These are phyloP conservation scores for Vombatus ursinus DNA, from an alignment of 2,113 vertebrate species.

Conservation along the genomic window DNA sequence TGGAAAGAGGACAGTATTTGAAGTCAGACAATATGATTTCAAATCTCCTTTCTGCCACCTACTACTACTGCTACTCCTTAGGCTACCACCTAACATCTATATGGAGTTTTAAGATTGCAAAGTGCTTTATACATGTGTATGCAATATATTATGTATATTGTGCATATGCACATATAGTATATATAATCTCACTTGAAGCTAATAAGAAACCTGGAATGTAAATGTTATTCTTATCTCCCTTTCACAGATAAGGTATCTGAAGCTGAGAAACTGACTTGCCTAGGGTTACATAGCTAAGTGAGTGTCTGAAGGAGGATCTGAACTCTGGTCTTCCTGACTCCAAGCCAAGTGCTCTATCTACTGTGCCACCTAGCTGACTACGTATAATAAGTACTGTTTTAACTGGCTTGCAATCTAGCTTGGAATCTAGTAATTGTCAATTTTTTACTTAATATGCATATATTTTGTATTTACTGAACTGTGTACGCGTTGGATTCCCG, in stretches of 20 bases:
- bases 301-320: too few species aligned
- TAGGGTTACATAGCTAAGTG: background rate
- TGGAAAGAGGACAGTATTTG: background rate
- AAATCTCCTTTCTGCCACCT: background rate
- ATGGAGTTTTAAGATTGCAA: background rate
- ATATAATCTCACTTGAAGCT: background rate
- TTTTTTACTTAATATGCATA: slow-evolving; percentile 38
- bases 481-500: background rate
- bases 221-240: background rate
- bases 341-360: background rate
- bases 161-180: background rate
- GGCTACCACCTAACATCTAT: background rate
- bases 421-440: too few species aligned
- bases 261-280: background rate
- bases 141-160: background rate
- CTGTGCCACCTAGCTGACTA: background rate
- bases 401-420: slow-evolving; percentile 43
- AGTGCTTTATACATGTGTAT: background rate
- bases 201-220: background rate
- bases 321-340: background rate
- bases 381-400: background rate
- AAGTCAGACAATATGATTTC: background rate
- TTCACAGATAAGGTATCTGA: background rate
- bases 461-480: background rate
- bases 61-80: background rate